Base-by-base conservation (phyloP, 1,140 invertebrate genomes). In the Caenorhabditis latens region DNA sequence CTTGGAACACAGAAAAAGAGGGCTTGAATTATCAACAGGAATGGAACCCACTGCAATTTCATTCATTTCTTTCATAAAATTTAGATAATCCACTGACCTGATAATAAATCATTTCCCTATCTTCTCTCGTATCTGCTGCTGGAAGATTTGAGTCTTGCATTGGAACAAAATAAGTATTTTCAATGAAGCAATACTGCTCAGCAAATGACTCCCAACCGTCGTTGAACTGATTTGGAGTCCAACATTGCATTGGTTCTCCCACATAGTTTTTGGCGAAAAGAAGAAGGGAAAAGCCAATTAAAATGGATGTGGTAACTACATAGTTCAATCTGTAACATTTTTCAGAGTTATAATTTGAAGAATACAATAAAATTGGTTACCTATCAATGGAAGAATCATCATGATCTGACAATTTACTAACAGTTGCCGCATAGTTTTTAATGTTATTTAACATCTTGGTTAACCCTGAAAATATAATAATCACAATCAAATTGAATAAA, bases 201-300 rank as follows among this genome's bases (percentile, higher is more conserved):
- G 89, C 85, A 71, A 89, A 90, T 5, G 24, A 58, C 50, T 90
- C 89, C 89, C 89, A 90, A 21, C 67, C 53, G 21, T 32, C 89
- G n/a, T 93, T 93, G 88, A 93, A 94, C 83, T 93, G 92, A n/a
- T 93, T 92, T 3, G 93, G 93, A 58, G 91, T 92, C 93, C 93
- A 93, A 89, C 93, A 93, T 86, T 93, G 91, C 48, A 93, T 92
- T 3, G 93, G 93, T 84, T 93, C 93, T 9, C 93, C 93, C 2
- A 93, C 92, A 83, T 92, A 93, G 87, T 93, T 93, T 63, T 88
- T 89, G 16, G 87, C 87, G 55, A 88, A 88, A 11, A 89, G 65
- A 42, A 88, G 87, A 40, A 89, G 43, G 14, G 89, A 83, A 24
- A 89, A 88, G 5, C 43, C 87, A 14, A 89, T 58, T 21, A 89